phyloP scores from a whole-genome alignment of 2,113 vertebrate genomes.

The Protobothrops flavoviridis region DNA sequence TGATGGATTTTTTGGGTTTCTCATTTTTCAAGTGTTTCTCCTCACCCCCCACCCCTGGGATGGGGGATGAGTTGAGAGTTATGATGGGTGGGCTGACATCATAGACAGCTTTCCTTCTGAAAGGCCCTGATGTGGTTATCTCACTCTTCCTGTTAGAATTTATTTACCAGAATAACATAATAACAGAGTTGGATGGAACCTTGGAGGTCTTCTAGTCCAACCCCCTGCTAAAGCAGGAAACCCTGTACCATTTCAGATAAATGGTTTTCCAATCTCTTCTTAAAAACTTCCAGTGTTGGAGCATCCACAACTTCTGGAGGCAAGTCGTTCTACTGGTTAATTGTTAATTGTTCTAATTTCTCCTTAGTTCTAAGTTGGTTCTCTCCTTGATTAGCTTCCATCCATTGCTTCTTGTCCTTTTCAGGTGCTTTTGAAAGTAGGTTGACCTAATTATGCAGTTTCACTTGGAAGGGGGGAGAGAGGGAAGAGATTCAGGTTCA shows the following conservation, averaged over 20 bases:
- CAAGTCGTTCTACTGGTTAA: background rate
- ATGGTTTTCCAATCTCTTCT: too few relatives aligned
- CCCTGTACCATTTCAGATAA: too few relatives aligned
- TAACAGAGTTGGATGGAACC: too few relatives aligned
- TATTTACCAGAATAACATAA: too few relatives aligned
- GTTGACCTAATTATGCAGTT: background rate
- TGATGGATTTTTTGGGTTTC: background rate
- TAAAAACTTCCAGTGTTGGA: background rate
- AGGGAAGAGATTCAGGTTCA: background rate
- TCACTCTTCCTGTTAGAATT: too few relatives aligned
- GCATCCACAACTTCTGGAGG: background rate
- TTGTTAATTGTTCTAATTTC: background rate
- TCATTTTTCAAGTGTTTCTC: background rate
- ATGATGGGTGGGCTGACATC: too few relatives aligned
- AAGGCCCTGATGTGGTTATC: too few relatives aligned
- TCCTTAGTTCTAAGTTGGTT: background rate
- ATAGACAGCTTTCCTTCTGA: too few relatives aligned
- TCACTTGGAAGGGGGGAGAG: background rate
- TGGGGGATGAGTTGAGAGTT: background rate
- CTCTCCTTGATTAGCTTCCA: background rate
- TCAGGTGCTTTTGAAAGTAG: background rate
- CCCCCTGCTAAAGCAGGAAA: too few relatives aligned
- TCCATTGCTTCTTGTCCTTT: background rate
- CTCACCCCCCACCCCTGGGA: accelerated
- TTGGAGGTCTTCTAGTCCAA: too few relatives aligned